Evolutionary conservation across 2,113 vertebrate genomes (phyloP).

Genomic region (Passer montanus): DNA sequence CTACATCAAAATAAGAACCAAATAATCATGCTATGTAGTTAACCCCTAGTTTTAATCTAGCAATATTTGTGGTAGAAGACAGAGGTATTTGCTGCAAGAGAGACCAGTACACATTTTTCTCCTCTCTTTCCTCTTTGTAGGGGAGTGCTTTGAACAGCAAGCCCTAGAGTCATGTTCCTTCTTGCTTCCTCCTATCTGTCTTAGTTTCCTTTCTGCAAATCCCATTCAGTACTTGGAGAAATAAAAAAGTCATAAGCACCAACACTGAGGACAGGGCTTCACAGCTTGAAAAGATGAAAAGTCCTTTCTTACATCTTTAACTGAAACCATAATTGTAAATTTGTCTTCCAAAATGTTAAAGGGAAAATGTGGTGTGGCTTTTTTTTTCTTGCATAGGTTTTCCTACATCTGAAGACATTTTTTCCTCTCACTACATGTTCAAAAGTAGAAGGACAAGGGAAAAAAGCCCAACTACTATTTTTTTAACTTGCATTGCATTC

Average conservation of each 20-base stretch:
- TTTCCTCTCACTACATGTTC: not conserved
- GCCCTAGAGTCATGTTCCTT: not conserved
- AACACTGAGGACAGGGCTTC: not conserved
- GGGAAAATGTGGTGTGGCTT: not conserved
- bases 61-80: not conserved
- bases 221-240: not conserved
- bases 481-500: not conserved
- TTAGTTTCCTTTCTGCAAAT: not conserved
- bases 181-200: not conserved
- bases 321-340: not conserved
- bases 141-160: not conserved
- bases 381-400: not conserved
- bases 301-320: not conserved
- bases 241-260: not conserved
- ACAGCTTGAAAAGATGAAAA: not conserved
- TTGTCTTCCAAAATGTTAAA: not conserved
- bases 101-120: not conserved
- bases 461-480: not conserved
- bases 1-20: not conserved
- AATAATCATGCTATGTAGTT: not conserved
- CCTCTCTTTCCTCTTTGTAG: not conserved
- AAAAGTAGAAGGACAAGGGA: not conserved
- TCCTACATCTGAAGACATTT: not conserved
- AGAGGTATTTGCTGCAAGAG: not conserved
- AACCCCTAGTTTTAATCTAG: not conserved